These are phyloP conservation scores for Acrobasis suavella DNA, from an alignment of 2,888 invertebrate species.

Conservation along the genomic window DNA sequence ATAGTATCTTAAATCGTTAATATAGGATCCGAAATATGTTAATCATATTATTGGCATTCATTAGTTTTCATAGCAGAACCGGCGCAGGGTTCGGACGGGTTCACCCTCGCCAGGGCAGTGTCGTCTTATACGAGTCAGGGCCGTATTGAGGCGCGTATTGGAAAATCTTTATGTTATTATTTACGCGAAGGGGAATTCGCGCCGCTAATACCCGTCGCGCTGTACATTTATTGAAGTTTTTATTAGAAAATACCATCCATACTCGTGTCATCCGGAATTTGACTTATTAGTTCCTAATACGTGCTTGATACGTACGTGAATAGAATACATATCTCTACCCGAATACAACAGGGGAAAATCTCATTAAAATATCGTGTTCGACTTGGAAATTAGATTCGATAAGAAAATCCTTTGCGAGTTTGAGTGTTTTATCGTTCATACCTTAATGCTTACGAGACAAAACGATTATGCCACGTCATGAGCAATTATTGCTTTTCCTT, in stretches of 20 bases:
- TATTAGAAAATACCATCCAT: slow-evolving; percentile 69
- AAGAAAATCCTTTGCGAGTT: slow-evolving; percentile 29
- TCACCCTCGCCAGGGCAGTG: slow-evolving; percentile 6
- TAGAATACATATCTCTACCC: slow-evolving; percentile 25
- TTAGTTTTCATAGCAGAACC: slow-evolving; percentile 17
- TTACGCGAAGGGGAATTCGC: slow-evolving; percentile 62
- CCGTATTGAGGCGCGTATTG: slow-evolving; percentile 66
- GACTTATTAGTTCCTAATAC: slow-evolving; percentile 42
- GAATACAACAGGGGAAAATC: slow-evolving; percentile 38
- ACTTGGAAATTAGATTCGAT: slow-evolving; percentile 34
- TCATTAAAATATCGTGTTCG: slow-evolving; percentile 50
- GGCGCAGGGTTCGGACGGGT: not conserved
- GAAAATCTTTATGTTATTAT: slow-evolving; percentile 75
- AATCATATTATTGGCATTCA: slow-evolving; percentile 9
- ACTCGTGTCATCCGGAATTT: slow-evolving; percentile 51
- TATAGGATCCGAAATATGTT: not conserved
- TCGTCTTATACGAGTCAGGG: slow-evolving; percentile 23
- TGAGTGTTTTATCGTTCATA: slow-evolving; percentile 22
- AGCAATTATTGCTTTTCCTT: slow-evolving; percentile 21
- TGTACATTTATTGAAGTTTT: slow-evolving; percentile 70
- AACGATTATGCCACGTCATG: slow-evolving; percentile 18
- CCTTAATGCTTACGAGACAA: slow-evolving; percentile 20
- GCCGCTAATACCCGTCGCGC: slow-evolving; percentile 66
- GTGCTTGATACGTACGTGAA: slow-evolving; percentile 12
- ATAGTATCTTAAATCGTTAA: not conserved